Base-by-base conservation (phyloP, 2,888 invertebrate genomes). In the Eremobia ochroleuca region DNA sequence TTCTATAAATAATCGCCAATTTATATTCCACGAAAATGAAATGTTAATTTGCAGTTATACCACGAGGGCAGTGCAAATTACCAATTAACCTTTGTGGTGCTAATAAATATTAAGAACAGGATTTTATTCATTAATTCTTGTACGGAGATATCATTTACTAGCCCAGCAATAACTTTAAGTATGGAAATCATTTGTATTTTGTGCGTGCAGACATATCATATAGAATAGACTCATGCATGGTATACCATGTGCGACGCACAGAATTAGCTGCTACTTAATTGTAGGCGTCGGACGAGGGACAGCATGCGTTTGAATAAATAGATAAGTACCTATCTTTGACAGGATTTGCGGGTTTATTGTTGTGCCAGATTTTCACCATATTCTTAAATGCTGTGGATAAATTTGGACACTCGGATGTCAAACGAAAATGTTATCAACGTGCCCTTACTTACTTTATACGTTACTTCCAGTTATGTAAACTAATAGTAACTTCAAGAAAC, bases 31-130 rank as follows among this genome's bases (percentile, higher is more conserved):
- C 76, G 79, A 88, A 87, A 87, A 84, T 76, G 77, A 84, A 85
- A 86, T 86, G 85, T 78, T 86, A 87, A 82, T 80, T 80, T 73
- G 72, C 75, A 76, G 72, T 74, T 79, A 74, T 67, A 76, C 76
- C 69, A 70, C 68, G 67, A 82, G 72, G 74, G 77, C 73, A 71
- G 85, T 88, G 87, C 82, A 83, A 86, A 87, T 87, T 84, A 87
- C 81, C 88, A 87, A 87, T 86, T 88, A 88, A 88, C 87, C 87
- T 88, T 88, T 88, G 87, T 87, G 81, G 81, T 81, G 78, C 77
- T 85, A 83, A 87, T 87, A 86, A 87, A 87, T 88, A 85, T 86
- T 85, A 86, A 85, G 87, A 77, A 71, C 81, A 82, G 87, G 83
- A 80, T 81, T 87, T 83, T 85, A 85, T 83, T 81, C 83, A 85